Evolutionary conservation across 2,113 vertebrate genomes (phyloP).

Genomic region (Callaeas wilsoni): DNA sequence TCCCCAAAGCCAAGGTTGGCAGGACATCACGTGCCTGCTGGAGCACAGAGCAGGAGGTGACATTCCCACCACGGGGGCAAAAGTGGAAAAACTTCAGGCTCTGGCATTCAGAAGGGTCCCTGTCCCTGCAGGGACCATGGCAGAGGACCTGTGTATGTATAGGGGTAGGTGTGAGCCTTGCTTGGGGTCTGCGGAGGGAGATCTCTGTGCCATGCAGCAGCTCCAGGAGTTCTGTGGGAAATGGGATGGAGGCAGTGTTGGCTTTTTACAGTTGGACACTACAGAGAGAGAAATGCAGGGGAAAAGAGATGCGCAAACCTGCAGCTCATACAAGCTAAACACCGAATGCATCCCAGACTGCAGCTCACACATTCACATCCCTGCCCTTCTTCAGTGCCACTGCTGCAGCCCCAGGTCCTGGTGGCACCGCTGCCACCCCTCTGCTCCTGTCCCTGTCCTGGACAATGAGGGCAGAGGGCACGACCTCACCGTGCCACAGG

Average conservation of each 20-base stretch:
- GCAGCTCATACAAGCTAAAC: fast-evolving
- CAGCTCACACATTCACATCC: fast-evolving
- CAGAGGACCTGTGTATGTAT: fast-evolving
- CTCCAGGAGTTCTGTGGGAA: neutral
- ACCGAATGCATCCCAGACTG: fast-evolving
- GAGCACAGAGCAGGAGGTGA: neutral
- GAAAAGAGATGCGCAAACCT: neutral
- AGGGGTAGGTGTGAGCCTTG: fast-evolving
- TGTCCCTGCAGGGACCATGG: fast-evolving
- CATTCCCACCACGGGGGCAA: fast-evolving
- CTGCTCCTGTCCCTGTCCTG: neutral
- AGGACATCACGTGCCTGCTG: neutral
- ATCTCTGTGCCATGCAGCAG: neutral
- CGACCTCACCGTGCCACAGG: neutral
- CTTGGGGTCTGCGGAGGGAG: neutral
- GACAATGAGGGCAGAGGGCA: neutral
- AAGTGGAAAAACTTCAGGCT: neutral
- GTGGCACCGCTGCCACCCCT: neutral
- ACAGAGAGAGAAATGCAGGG: neutral
- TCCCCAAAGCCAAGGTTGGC: neutral
- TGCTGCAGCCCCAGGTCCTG: neutral
- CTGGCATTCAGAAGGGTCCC: fast-evolving
- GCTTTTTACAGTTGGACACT: fast-evolving
- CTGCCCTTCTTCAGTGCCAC: neutral
- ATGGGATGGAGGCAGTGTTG: fast-evolving